Base-by-base conservation (phyloP, 1,140 invertebrate genomes). In the Sesamia nonagrioides region DNA sequence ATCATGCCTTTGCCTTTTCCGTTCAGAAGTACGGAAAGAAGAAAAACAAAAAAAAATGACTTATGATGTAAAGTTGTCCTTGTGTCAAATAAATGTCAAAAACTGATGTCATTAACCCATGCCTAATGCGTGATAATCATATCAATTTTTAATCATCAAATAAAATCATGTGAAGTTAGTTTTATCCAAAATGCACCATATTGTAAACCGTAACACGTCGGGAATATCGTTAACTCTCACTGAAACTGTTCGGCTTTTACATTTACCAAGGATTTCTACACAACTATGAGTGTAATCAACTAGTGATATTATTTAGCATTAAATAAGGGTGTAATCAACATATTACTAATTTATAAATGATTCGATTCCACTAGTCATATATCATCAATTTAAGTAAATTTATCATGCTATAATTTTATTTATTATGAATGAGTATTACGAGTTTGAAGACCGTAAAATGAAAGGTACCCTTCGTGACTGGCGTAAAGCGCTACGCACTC, bases 401-500 rank as follows among this genome's bases (percentile, higher is more conserved):
- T 78, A 82, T 79, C 78, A 93, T 91, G 91, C 86, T 86, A 84
- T 91, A 86, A 87, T 77, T 56, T 71, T 60, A 61, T 77, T 69
- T 83, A 83, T 86, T 85, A 95, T 95, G 93, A 90, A 92, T 86
- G 91, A 94, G 80, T 87, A 83, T 82, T 88, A 92, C 85, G 91
- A 93, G 77, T 86, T 91, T 21, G 93, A 95, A 86, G 91, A 95
- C 56, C 86, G 85, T 72, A 92, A 91, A 83, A 95, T 95, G 95
- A 92, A 87, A 86, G 91, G 92, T 45, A 91, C 91, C 11, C 82
- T 96, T 80, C 92, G 97, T 86, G 98, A 99, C 89, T 99, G 98
- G 98, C 96, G 97, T 82, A 97, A 98, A 88, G 97, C 98, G 0
- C 96, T 99, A 68, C 96, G 97, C 50, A 97, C 97, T 37, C 97